These are phyloP conservation scores for Gallirallus australis DNA, from an alignment of 2,797 vertebrate genomes.

Conservation along the genomic window DNA sequence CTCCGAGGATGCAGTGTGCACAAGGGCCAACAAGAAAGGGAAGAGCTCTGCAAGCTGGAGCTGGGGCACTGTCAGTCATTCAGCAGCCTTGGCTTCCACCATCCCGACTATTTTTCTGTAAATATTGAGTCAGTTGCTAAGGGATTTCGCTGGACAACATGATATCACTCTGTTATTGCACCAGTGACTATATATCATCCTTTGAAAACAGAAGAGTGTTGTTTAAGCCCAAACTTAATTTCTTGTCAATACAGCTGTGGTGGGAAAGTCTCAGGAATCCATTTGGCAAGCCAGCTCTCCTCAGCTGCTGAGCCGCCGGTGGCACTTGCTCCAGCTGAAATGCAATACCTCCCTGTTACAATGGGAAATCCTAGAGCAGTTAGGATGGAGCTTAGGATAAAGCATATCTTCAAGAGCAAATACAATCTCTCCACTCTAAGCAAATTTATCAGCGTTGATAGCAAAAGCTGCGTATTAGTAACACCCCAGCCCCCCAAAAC, in stretches of 20 bases:
- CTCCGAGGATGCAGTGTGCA: background rate
- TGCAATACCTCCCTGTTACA: background rate
- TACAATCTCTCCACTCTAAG: background rate
- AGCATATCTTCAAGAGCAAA: background rate
- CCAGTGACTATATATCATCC: conserved; percentile 15
- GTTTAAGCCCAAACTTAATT: conserved; percentile 21
- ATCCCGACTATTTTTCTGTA: conserved; percentile 1
- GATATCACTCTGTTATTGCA: conserved; percentile 57
- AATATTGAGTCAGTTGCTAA: conserved; percentile 66
- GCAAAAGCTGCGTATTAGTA: background rate
- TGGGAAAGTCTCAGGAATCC: conserved; percentile 37
- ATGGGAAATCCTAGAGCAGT: background rate
- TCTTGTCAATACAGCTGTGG: conserved; percentile 50
- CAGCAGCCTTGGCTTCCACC: background rate
- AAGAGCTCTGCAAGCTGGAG: background rate
- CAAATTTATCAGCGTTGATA: background rate
- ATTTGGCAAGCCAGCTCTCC: background rate
- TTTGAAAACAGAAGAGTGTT: conserved; percentile 9
- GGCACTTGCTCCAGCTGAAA: background rate
- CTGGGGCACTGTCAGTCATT: background rate
- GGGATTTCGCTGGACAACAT: conserved; percentile 54
- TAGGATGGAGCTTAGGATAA: background rate
- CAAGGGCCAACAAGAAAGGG: background rate
- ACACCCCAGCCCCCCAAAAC: background rate
- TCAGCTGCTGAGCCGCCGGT: background rate